phyloP scores from a whole-genome alignment of 2,797 vertebrate genomes.

The Sternarchorhynchus goeldii region DNA sequence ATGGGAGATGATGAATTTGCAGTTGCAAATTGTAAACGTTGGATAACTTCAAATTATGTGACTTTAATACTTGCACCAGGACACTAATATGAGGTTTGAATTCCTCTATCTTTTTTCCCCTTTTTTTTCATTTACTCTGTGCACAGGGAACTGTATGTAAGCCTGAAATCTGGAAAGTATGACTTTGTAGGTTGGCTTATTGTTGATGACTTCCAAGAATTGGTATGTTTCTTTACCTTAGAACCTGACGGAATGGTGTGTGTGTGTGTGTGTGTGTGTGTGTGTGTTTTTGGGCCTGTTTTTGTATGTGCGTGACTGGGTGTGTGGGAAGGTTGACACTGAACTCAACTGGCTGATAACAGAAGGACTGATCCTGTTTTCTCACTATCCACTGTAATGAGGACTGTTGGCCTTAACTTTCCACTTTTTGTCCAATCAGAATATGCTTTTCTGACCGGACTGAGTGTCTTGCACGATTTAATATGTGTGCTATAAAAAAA shows the following conservation, averaged over 20 bases:
- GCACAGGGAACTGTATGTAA: background rate
- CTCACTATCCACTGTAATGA: constrained; percentile 21
- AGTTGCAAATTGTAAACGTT: background rate
- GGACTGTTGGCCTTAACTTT: constrained; percentile 34
- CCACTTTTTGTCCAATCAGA: background rate
- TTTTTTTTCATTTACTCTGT: background rate
- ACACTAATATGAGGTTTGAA: background rate
- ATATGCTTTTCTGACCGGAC: background rate
- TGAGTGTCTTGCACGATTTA: background rate
- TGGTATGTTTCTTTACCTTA: background rate
- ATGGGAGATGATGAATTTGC: background rate
- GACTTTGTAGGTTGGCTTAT: background rate
- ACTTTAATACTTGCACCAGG: background rate
- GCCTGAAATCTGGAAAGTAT: background rate
- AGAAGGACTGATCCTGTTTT: constrained; percentile 60
- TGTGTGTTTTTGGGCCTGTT: no score
- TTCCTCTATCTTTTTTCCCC: background rate
- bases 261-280: constrained; percentile 7
- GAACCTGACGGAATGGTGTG: background rate
- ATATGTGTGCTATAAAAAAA: background rate
- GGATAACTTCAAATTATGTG: background rate
- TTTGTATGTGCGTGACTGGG: no score
- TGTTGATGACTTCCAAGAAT: background rate
- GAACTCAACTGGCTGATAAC: constrained; percentile 52
- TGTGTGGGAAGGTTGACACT: constrained; percentile 61